Base-by-base conservation (phyloP, 2,113 vertebrate species). In the Etia nguti region DNA sequence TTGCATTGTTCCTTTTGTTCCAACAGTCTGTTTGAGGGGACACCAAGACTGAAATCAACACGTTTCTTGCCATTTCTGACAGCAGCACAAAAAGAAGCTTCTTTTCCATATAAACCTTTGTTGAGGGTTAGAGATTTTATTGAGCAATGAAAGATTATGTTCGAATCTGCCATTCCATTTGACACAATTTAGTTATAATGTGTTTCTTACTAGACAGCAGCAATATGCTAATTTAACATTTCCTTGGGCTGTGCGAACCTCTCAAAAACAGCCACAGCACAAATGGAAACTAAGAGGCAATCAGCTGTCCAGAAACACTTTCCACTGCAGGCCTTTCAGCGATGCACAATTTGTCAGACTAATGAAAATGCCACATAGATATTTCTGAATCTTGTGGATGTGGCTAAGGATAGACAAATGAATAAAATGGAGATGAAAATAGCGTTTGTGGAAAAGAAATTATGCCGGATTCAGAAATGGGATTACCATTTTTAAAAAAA, bases 181-280 rank as follows among this genome's bases (percentile, higher is more conserved):
- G 60, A 84, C 50, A 56, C 24, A 54, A 20, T 79, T 83, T 60
- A 77, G 24, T 24, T 56, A 20, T 75, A 13, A 6, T 41, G 15
- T 22, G n/a, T 55, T 57, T 81, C 55, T 82, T 54, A 4, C 16
- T 11, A 34, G 12, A 86, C 20, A 20, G 46, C 68, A 57, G 9
- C 38, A 18, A 55, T 87, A 86, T 94, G 79, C 75, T 83, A 89
- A 87, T 81, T 88, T 48, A 86, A 90, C 46, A 86, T 70, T 90
- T 92, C 59, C 52, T 62, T 13, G 2, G 50, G 70, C 43, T 57
- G 46, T 84, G 60, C 73, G 43, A 80, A 62, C 56, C 70, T 56
- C 50, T 77, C 18, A 77, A 38, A 82, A 89, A 80, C 20, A 82
- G 85, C 60, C 4, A 29, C 9, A 10, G 11, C 48, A 56, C 4